A percentile compares a stretch with the other conserved stretches of the same genome.
These are phyloP conservation scores for Sebastes iracundus DNA, from an alignment of 2,797 vertebrate species.

Conservation along the genomic window DNA sequence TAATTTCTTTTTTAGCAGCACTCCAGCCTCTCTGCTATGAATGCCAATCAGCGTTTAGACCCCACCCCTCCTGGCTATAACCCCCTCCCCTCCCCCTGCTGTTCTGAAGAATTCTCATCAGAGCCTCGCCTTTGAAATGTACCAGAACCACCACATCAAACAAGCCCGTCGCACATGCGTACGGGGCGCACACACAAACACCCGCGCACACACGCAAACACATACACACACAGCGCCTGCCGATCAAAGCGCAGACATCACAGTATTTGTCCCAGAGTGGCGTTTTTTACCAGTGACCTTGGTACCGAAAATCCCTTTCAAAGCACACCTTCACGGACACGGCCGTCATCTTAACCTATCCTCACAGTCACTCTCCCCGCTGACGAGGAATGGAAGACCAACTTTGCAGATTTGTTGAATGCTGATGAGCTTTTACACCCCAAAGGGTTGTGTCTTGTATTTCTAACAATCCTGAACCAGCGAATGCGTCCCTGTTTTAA, in stretches of 20 bases:
- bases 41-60: slow-evolving; percentile 82
- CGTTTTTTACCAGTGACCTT: slow-evolving; percentile 68
- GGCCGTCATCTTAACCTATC: slow-evolving; percentile 52
- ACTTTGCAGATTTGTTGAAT: slow-evolving; percentile 66
- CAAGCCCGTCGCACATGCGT: slow-evolving; percentile 69
- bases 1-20: slow-evolving; percentile 84
- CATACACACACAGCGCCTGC: slow-evolving; percentile 24
- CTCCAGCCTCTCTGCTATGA: slow-evolving; percentile 79
- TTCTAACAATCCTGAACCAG: slow-evolving; percentile 58
- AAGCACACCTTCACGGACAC: slow-evolving; percentile 65
- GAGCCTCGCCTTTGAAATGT: slow-evolving; percentile 81
- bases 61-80: slow-evolving; percentile 75
- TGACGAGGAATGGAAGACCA: slow-evolving; percentile 46
- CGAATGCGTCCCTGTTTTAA: slow-evolving; percentile 48
- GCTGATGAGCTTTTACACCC: slow-evolving; percentile 63
- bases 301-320: slow-evolving; percentile 64
- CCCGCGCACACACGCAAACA: slow-evolving; percentile 5
- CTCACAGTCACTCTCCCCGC: slow-evolving; percentile 44
- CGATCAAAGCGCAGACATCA: slow-evolving; percentile 68
- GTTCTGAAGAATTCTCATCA: slow-evolving; percentile 83
- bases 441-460: slow-evolving; percentile 60
- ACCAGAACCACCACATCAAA: slow-evolving; percentile 83
- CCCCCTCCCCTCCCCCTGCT: slow-evolving; percentile 64
- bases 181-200: slow-evolving; percentile 37
- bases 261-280: slow-evolving; percentile 66